phyloP scores from a whole-genome alignment of 2,113 vertebrate genomes.

The Todiramphus chloris region DNA sequence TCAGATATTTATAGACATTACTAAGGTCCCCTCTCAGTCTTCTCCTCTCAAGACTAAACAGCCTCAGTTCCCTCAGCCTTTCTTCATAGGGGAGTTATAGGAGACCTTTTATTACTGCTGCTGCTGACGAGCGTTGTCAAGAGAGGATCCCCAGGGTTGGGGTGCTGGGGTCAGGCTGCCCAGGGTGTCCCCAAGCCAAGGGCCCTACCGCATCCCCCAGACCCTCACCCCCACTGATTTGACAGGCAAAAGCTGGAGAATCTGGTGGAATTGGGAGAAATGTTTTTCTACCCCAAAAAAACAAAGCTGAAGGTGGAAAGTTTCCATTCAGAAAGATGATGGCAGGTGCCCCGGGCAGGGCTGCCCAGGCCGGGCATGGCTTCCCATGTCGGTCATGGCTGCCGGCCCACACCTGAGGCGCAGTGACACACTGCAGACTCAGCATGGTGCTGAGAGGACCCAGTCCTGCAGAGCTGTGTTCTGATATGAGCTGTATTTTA shows the following conservation, averaged over 20 bases:
- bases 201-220: not conserved
- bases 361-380: not conserved
- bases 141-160: not conserved
- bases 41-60: too few relatives aligned
- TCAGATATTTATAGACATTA: too few relatives aligned
- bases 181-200: rapidly evolving
- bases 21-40: too few relatives aligned
- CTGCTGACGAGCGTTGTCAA: not conserved
- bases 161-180: rapidly evolving
- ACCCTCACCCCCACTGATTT: too few relatives aligned
- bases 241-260: not conserved
- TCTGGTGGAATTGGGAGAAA: not conserved
- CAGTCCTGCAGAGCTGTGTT: rapidly evolving
- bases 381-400: not conserved
- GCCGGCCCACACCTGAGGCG: rapidly evolving
- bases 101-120: not conserved
- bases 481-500: not conserved
- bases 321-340: not conserved
- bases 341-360: not conserved
- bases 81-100: too few relatives aligned
- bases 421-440: rapidly evolving
- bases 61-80: too few relatives aligned
- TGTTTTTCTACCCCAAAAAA: not conserved
- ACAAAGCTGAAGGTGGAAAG: not conserved
- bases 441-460: not conserved